Conservation (phyloP, 2,113 vertebrate genomes). For the Pelecanus crispus region DNA sequence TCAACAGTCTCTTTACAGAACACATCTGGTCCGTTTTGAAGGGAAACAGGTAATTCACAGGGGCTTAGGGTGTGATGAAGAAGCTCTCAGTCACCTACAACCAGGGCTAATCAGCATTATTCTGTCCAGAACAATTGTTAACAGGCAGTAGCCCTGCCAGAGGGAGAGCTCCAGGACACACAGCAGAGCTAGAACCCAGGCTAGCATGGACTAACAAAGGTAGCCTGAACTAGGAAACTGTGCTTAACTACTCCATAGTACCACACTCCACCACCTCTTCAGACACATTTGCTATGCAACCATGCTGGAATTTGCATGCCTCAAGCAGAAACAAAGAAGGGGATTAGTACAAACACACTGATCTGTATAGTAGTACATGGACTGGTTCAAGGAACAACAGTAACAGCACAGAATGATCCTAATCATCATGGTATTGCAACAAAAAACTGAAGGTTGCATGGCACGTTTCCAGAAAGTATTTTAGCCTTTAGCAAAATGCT, state of each 20-base stretch:
- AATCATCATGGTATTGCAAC: not conserved
- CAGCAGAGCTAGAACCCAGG: fast-evolving
- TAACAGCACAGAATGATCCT: not conserved
- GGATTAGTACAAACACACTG: not conserved
- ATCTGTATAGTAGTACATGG: not conserved
- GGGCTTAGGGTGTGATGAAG: not conserved
- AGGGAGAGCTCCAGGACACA: not conserved
- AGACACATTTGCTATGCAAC: not conserved
- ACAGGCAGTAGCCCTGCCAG: not conserved
- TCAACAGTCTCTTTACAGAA: not conserved
- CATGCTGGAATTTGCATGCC: not conserved
- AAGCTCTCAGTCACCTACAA: not conserved
- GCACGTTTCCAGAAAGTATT: not conserved
- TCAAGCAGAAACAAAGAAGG: not conserved
- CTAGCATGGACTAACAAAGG: not conserved
- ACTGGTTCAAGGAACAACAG: not conserved
- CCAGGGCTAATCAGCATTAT: not conserved
- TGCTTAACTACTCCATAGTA: not conserved
- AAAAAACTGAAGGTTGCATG: not conserved
- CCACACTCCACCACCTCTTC: not conserved
- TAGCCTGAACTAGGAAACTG: not conserved
- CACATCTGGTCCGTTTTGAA: not conserved
- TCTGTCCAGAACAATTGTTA: not conserved
- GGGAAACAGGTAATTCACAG: not conserved
- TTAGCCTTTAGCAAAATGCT: not conserved